Evolutionary conservation across 2,888 invertebrate species (phyloP), one percentile per base, ranked within the genome.

Genomic region (Parthenolecanium corni): DNA sequence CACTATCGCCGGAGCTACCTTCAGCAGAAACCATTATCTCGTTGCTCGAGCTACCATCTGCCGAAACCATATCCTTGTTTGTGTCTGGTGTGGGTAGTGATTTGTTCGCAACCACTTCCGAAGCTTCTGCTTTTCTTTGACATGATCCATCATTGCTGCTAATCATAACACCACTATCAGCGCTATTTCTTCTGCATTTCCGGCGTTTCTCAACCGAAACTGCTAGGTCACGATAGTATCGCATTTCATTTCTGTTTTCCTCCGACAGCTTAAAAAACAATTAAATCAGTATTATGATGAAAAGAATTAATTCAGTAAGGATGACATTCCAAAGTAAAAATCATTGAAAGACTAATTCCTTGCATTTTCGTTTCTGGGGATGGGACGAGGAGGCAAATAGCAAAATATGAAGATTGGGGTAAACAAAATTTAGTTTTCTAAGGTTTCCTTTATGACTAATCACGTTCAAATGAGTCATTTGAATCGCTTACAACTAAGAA

Each of bases 231-330:
- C 65, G 67, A 54, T 63, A 65, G 36, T 66, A 58, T 24, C 64
- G 64, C 64, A 68, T 66, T 65, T 67, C 65, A 24, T 64, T 54
- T 57, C 65, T 57, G 56, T 62, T 64, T 20, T 65, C 53, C 21
- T 65, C 65, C 18, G 66, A 65, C 52, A 68, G 63, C 68, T 68
- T 53, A 24, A 65, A 62, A n/a, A n/a, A n/a, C n/a, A n/a, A n/a
- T n/a, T n/a, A n/a, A n/a, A n/a, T n/a, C n/a, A n/a, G n/a, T n/a
- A n/a, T n/a, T 46, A 47, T n/a, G 23, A 52, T 31, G 9, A 25
- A 6, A n/a, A 2, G 12, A 36, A 25, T 20, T 49, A 49, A 54
- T 14, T 14, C 21, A 31, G 21, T 16, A 18, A 31, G 25, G 5
- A 36, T 18, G 9, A 20, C 6, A 16, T 31, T 23, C 4, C 12